phyloP scores from a whole-genome alignment of 2,888 invertebrate genomes.

The Xestia ashworthii region DNA sequence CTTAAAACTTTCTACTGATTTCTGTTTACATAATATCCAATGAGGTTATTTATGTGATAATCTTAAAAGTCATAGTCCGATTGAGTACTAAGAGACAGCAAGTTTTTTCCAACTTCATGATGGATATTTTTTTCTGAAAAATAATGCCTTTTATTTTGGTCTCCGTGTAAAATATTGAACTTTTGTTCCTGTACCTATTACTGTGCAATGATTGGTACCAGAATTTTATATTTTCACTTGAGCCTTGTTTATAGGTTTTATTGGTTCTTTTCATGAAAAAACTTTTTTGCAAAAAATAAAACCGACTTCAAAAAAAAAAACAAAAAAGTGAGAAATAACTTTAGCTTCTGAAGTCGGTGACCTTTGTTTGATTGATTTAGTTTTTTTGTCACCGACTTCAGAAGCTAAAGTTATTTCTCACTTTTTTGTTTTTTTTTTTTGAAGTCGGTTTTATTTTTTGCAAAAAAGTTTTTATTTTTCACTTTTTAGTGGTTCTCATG shows the following conservation, averaged over 20 bases:
- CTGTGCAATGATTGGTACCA: background rate
- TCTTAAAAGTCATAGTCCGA: background rate
- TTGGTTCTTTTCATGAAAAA: constrained; percentile 7
- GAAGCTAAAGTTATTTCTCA: too few species aligned
- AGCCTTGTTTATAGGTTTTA: background rate
- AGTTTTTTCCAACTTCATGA: too few species aligned
- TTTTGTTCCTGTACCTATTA: background rate
- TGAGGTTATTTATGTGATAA: background rate
- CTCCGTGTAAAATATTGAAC: background rate
- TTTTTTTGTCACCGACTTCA: too few species aligned
- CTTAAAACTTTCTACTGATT: background rate
- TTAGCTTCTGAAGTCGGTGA: too few species aligned
- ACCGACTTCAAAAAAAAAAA: too few species aligned
- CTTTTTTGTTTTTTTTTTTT: too few species aligned
- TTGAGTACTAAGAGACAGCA: background rate
- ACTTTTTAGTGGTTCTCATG: too few species aligned
- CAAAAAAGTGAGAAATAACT: too few species aligned
- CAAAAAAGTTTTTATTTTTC: too few species aligned
- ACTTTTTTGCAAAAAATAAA: too few species aligned
- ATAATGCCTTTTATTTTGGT: accelerated
- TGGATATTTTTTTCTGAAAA: background rate
- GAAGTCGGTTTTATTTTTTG: too few species aligned
- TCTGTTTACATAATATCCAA: background rate
- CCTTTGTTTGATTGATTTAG: too few species aligned
- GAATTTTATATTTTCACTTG: background rate